Conservation (phyloP, 2,113 vertebrate genomes). For the Centropus bengalensis region DNA sequence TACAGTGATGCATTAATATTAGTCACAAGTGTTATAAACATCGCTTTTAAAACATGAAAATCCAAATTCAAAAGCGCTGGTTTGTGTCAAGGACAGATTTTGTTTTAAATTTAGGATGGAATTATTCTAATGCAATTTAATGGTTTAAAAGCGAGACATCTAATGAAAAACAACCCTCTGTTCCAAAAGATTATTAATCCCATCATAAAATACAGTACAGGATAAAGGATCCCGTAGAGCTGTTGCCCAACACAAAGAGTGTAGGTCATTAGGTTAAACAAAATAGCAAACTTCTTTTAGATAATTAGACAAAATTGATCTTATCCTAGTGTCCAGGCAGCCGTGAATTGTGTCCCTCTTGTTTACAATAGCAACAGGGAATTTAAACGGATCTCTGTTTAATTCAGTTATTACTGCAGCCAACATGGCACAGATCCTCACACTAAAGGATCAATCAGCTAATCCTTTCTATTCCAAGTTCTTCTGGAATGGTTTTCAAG, state of each 20-base stretch:
- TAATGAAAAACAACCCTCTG: not conserved
- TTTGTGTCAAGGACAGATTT: not conserved
- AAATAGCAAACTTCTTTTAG: constrained; percentile 16
- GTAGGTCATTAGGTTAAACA: constrained; percentile 1
- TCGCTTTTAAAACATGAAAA: not conserved
- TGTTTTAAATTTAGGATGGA: not conserved
- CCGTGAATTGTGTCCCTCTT: not conserved
- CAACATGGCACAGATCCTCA: not conserved
- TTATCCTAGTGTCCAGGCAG: not conserved
- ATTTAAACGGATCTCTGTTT: not conserved
- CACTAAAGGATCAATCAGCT: not conserved
- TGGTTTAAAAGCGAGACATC: not conserved
- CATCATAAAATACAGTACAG: not conserved
- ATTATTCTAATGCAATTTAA: not conserved
- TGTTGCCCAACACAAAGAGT: not conserved
- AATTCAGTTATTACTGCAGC: constrained; percentile 29
- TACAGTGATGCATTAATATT: not conserved
- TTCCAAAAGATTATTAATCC: not conserved
- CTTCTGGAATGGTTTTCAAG: constrained; percentile 3
- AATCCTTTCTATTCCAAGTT: constrained; percentile 1
- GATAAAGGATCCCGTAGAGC: not conserved
- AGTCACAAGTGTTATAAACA: not conserved
- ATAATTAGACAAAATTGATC: not conserved
- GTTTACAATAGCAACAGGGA: not conserved
- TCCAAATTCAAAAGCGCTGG: not conserved